Base-by-base conservation (phyloP, 2,113 vertebrate species). In the Amazona vittata region DNA sequence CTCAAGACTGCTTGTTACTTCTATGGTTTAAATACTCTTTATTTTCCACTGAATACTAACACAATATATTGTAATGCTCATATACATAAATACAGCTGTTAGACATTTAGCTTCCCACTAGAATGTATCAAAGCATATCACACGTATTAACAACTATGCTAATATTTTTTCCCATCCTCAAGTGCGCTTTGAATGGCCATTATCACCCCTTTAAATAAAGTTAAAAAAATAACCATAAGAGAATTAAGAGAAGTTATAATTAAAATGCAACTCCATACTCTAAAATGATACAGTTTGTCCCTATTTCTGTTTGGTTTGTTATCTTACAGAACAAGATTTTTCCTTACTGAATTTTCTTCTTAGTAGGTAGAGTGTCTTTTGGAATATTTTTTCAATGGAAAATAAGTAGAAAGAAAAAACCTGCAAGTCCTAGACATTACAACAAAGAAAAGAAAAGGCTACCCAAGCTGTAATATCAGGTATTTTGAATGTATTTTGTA, bases 21-120 rank as follows among this genome's bases (percentile, higher is more conserved):
- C 49, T 70, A 3, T 62, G 25, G 21, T 85, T 82, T 89, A 85
- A 87, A 96, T 82, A 89, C 17, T 89, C 70, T 93, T 96, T 96
- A 82, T 96, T 97, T 94, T 83, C 47, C 43, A 65, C 35, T 73
- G 62, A 86, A 76, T 73, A 35, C 41, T 85, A 90, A 62, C 81
- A 80, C 81, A 89, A 70, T 73, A 29, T 89, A 52, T 69, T 85
- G 37, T 90, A 85, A 85, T 77, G 28, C n/a, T 69, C 29, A 35
- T 83, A 60, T 78, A 55, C 43, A 79, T 91, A 87, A 87, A 90
- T 68, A 84, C 47, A 81, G 60, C 47, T 91, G 67, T 89, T 69
- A 82, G 76, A 83, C 35, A 75, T 60, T 89, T 87, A 87, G 44
- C 70, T 94, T 91, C 78, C 70, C 44, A 57, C n/a, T 80, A 62